Evolutionary conservation across 2,888 invertebrate genomes (phyloP).

Genomic region (Phania funesta): DNA sequence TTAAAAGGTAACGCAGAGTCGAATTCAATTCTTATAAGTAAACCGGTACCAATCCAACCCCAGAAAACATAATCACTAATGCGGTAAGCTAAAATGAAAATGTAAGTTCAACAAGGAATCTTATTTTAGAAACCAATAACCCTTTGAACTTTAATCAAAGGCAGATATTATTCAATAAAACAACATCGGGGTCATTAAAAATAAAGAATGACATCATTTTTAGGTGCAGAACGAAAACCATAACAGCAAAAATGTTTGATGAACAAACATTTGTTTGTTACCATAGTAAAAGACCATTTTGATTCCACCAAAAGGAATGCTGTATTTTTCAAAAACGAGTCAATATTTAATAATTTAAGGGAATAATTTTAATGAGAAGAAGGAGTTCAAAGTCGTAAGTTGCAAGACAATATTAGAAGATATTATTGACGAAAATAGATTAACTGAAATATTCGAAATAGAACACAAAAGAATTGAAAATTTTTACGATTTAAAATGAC

Average conservation of each 20-base stretch:
- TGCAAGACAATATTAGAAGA: background rate
- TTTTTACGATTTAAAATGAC: background rate
- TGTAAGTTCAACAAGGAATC: background rate
- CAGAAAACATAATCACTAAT: background rate
- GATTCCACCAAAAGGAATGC: background rate
- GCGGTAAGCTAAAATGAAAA: background rate
- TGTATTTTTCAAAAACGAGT: background rate
- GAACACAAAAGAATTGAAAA: slow-evolving; percentile 1
- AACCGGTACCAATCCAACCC: background rate
- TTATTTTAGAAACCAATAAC: background rate
- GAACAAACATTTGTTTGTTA: too few relatives aligned
- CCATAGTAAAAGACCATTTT: background rate
- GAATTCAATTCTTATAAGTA: too few relatives aligned
- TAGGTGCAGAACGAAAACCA: too few relatives aligned
- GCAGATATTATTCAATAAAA: background rate
- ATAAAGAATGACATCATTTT: background rate
- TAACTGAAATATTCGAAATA: background rate
- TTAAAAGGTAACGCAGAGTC: background rate
- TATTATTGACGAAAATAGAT: background rate
- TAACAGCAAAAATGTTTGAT: too few relatives aligned
- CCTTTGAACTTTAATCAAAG: background rate
- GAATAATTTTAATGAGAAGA: too few relatives aligned
- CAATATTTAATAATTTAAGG: background rate
- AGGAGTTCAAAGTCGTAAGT: background rate
- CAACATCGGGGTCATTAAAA: background rate